A percentile compares a stretch with the other conserved stretches of the same genome.
These are phyloP conservation scores for Geotrypetes seraphini DNA, from an alignment of 2,797 vertebrate genomes.

Conservation along the genomic window DNA sequence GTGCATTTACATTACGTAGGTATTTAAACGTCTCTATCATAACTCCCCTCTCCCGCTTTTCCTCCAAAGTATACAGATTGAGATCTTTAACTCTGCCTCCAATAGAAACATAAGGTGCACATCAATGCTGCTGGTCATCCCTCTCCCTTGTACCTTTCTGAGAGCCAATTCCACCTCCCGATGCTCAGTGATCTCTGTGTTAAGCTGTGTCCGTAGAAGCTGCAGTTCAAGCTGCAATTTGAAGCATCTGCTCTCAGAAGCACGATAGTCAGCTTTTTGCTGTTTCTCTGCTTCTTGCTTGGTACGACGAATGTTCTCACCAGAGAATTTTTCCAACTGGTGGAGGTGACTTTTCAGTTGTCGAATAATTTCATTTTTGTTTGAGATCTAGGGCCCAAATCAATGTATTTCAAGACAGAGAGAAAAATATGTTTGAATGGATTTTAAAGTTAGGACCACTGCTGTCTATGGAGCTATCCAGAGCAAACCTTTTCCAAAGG, in stretches of 20 bases:
- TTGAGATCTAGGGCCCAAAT: slow-evolving; percentile 50
- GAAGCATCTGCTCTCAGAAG: slow-evolving; percentile 34
- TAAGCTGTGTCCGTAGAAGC: slow-evolving; percentile 40
- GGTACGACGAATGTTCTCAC: slow-evolving; percentile 32
- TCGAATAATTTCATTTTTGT: slow-evolving; percentile 44
- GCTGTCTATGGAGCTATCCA: no score
- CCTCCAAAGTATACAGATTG: no score
- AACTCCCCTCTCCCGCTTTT: rapidly evolving
- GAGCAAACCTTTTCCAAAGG: no score
- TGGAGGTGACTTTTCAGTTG: slow-evolving; percentile 48
- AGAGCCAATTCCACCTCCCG: slow-evolving; percentile 46
- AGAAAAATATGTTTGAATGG: no score
- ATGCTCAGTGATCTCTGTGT: slow-evolving; percentile 47
- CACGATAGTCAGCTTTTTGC: slow-evolving; percentile 31
- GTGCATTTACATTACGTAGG: no score
- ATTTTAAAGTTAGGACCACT: no score
- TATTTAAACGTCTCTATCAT: no score
- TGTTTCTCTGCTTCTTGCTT: slow-evolving; percentile 41
- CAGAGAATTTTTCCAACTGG: slow-evolving; percentile 29
- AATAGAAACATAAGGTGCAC: no score
- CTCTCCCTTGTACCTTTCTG: slow-evolving; percentile 54
- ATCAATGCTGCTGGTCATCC: not conserved
- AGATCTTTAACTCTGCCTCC: no score
- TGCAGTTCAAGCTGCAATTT: slow-evolving; percentile 50
- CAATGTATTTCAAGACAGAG: no score